A percentile compares a stretch with the other conserved stretches of the same genome.
These are phyloP conservation scores for Priocnemis perturbator DNA, from an alignment of 2,888 invertebrate species.

Conservation along the genomic window DNA sequence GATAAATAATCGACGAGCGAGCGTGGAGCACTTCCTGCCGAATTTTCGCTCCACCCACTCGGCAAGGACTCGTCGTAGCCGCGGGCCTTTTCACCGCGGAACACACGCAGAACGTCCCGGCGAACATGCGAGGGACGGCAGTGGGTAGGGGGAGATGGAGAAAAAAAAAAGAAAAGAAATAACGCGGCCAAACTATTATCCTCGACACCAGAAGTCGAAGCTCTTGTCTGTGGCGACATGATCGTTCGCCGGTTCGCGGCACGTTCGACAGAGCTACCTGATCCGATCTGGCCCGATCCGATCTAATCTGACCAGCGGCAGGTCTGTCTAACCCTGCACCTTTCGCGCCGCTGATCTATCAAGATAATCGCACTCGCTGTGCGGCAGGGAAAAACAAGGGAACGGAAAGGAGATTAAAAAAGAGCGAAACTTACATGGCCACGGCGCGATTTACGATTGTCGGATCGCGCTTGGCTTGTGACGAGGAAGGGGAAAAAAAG, in stretches of 20 bases:
- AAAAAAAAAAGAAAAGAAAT: not conserved
- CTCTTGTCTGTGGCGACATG: too few relatives aligned
- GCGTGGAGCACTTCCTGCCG: slow-evolving; percentile 29
- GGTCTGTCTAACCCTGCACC: too few relatives aligned
- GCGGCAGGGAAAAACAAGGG: not conserved
- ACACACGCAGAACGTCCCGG: not conserved
- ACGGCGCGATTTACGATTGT: too few relatives aligned
- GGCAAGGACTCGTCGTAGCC: slow-evolving; percentile 37
- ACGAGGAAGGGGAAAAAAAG: not conserved
- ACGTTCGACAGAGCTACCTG: too few relatives aligned
- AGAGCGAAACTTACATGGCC: not conserved
- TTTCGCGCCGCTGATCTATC: too few relatives aligned
- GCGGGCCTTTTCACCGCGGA: slow-evolving; percentile 3
- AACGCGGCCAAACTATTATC: too few relatives aligned
- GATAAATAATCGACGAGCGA: slow-evolving; percentile 19
- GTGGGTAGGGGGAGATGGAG: not conserved
- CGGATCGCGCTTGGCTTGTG: not conserved
- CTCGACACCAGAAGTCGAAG: too few relatives aligned
- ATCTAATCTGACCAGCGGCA: too few relatives aligned
- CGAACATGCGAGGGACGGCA: not conserved
- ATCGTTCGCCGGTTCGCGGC: too few relatives aligned
- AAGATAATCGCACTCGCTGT: too few relatives aligned
- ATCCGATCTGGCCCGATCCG: too few relatives aligned
- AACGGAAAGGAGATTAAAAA: not conserved
- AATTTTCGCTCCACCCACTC: slow-evolving; percentile 39